Conservation (phyloP, 2,797 vertebrate genomes). For the Urocyon cinereoargenteus region DNA sequence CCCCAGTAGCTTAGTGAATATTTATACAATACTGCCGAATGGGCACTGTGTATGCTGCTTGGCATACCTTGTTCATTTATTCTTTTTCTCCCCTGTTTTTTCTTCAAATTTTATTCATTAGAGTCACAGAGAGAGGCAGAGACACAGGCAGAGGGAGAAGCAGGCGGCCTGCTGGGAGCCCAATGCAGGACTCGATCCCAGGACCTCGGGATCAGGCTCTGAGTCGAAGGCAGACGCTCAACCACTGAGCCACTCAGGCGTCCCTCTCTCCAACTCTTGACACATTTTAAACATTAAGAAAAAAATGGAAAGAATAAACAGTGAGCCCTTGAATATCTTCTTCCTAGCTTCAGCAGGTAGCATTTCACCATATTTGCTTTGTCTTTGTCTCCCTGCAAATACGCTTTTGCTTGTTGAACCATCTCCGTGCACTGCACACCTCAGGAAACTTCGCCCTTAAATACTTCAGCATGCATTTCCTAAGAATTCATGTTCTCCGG, state of each 20-base stretch:
- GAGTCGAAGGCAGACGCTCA: too few species aligned
- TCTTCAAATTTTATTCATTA: too few species aligned
- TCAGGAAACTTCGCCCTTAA: not conserved
- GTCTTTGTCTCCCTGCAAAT: not conserved
- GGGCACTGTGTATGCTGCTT: not conserved
- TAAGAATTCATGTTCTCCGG: not conserved
- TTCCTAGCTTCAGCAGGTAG: not conserved
- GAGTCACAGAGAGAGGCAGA: too few species aligned
- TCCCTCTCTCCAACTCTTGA: not conserved
- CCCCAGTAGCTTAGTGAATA: not conserved
- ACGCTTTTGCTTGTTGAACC: not conserved
- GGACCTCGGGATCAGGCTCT: too few species aligned
- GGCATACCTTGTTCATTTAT: not conserved
- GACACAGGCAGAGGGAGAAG: too few species aligned
- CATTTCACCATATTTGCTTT: not conserved
- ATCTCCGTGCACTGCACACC: too few species aligned
- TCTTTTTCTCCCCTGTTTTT: not conserved
- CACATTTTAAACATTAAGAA: constrained; percentile 2
- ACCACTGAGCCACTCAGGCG: too few species aligned
- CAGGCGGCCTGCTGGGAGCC: too few species aligned
- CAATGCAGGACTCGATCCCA: too few species aligned
- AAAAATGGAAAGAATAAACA: not conserved
- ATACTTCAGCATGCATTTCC: not conserved
- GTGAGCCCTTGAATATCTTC: not conserved
- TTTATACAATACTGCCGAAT: not conserved